Percentiles rank a stretch among this genome's conserved stretches.
Conservation (phyloP, 2,888 invertebrate species). For the Hyles lineata region DNA sequence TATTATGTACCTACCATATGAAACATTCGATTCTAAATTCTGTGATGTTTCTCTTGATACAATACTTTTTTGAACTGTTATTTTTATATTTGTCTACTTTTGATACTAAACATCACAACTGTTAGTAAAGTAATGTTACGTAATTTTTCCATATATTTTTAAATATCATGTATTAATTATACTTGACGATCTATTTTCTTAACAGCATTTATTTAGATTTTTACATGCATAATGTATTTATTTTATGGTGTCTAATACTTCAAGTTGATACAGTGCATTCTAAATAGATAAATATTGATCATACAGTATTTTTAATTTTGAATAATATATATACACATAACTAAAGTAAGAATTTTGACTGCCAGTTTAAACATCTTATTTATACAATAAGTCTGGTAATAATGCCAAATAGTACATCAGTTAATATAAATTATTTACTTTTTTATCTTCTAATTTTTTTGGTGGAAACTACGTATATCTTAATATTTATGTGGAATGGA, state of each 20-base stretch:
- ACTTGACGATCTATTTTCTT: constrained; percentile 28
- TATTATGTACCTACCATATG: constrained; percentile 12
- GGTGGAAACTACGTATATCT: not conserved
- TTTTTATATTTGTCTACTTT: constrained; percentile 26
- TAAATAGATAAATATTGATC: constrained; percentile 4
- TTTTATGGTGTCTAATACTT: constrained; percentile 32
- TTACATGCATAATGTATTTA: constrained; percentile 27
- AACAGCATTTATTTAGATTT: constrained; percentile 30
- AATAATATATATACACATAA: constrained; percentile 9
- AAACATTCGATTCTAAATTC: constrained; percentile 25
- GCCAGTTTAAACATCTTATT: constrained; percentile 19
- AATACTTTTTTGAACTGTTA: constrained; percentile 18
- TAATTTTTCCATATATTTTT: constrained; percentile 17
- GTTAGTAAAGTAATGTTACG: not conserved
- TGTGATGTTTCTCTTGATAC: constrained; percentile 24
- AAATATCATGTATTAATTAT: constrained; percentile 6
- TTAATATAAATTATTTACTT: constrained; percentile 22
- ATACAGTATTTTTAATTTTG: constrained; percentile 17
- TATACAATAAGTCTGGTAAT: constrained; percentile 31
- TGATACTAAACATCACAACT: constrained; percentile 26
- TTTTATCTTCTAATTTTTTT: constrained; percentile 7
- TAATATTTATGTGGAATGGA: constrained; percentile 26
- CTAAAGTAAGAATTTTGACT: constrained; percentile 29
- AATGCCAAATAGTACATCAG: constrained; percentile 31
- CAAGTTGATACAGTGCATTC: constrained; percentile 29